phyloP scores from a whole-genome alignment of 1,140 invertebrate genomes.

The Akabosia matsudoensis region DNA sequence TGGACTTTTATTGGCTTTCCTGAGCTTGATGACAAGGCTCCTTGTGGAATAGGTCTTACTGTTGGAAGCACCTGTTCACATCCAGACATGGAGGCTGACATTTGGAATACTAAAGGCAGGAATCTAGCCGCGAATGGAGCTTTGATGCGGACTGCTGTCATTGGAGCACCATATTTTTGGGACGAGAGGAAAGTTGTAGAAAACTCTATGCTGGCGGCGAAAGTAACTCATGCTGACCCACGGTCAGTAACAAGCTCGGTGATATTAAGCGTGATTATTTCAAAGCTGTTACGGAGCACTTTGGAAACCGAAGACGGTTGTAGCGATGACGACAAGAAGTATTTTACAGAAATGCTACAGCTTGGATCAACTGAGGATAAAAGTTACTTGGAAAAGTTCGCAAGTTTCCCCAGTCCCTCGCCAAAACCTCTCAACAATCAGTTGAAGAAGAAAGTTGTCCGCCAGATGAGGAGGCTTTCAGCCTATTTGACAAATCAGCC shows the following conservation, averaged over 20 bases:
- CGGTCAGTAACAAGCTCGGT: constrained; percentile 3
- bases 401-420: not conserved
- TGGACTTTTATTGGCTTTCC: constrained; percentile 36
- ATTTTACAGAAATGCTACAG: not conserved
- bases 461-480: not conserved
- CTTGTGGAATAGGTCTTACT: constrained; percentile 36
- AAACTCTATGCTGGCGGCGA: constrained; percentile 32
- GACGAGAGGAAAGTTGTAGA: constrained; percentile 34
- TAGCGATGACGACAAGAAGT: not conserved
- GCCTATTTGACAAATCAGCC: not conserved
- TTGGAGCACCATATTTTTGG: constrained; percentile 38
- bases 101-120: constrained; percentile 29
- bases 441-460: not conserved
- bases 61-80: constrained; percentile 25
- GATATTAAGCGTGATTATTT: constrained; percentile 5
- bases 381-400: not conserved
- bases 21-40: constrained; percentile 25
- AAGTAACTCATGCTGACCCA: constrained; percentile 40
- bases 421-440: not conserved
- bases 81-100: constrained; percentile 23
- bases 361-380: not conserved
- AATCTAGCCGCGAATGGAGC: constrained; percentile 39
- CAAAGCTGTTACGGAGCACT: not conserved
- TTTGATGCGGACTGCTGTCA: constrained; percentile 34
- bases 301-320: not conserved